A percentile compares a stretch with the other conserved stretches of the same genome.
Conservation (phyloP, 2,113 vertebrate species). For the Festucalex cinctus region DNA sequence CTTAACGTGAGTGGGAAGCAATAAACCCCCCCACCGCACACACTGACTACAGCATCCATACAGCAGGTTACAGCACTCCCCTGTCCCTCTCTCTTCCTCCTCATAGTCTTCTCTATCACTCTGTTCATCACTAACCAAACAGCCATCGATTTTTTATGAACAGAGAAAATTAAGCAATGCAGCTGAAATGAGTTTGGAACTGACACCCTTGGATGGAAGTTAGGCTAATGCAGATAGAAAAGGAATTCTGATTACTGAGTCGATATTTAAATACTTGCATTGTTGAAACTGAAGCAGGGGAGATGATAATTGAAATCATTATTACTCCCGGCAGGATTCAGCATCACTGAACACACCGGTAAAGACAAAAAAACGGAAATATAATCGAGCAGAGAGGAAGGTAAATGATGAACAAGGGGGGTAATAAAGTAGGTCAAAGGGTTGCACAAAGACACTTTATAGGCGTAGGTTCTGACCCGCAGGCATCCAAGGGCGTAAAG, state of each 20-base stretch:
- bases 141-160: conserved; percentile 19
- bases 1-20: conserved; percentile 57
- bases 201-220: conserved; percentile 26
- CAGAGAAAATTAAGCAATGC: conserved; percentile 8
- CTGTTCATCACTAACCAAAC: conserved; percentile 3
- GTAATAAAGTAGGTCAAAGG: conserved; percentile 42
- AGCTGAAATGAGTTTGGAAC: conserved; percentile 9
- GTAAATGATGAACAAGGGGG: conserved; percentile 18
- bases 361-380: conserved; percentile 14
- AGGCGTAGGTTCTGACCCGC: conserved; percentile 53
- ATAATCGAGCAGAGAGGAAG: conserved; percentile 13
- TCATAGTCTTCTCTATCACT: background rate
- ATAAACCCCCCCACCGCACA: conserved; percentile 50
- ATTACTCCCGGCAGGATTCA: conserved; percentile 37
- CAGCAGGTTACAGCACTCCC: conserved; percentile 1
- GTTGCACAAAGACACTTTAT: conserved; percentile 31
- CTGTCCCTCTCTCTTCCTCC: conserved; percentile 1
- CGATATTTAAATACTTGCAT: background rate
- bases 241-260: conserved; percentile 27
- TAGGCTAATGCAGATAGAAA: conserved; percentile 27
- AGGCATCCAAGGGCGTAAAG: conserved; percentile 47
- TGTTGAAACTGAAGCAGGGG: background rate
- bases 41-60: conserved; percentile 61
- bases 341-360: background rate
- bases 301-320: conserved; percentile 34